Evolutionary conservation across 2,113 vertebrate genomes (phyloP).

Genomic region (Podilymbus podiceps): DNA sequence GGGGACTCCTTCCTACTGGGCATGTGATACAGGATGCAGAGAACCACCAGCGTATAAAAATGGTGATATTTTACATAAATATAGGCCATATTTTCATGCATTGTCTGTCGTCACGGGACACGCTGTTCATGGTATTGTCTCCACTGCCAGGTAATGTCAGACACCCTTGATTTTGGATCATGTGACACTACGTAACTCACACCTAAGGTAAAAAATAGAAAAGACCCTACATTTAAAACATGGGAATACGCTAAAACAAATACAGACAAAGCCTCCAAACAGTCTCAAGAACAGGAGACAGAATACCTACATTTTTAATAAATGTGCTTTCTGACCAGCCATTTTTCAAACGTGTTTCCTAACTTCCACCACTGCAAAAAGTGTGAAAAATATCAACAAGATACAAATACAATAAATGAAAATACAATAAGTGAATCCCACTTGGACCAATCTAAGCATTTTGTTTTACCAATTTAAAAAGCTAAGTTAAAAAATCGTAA

Average conservation of each 20-base stretch:
- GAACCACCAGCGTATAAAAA: neutral
- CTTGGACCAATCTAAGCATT: neutral
- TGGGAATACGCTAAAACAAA: neutral
- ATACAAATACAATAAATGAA: neutral
- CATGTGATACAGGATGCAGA: fast-evolving
- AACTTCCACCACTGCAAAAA: neutral
- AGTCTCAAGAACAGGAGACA: neutral
- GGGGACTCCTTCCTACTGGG: neutral
- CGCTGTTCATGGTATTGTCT: neutral
- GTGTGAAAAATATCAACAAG: neutral
- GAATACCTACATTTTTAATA: neutral
- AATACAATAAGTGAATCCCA: neutral
- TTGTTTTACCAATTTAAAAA: neutral
- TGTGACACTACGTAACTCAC: neutral
- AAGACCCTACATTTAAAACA: neutral
- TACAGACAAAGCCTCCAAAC: neutral
- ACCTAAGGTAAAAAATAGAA: neutral
- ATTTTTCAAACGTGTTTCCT: neutral
- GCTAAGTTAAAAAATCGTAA: neutral
- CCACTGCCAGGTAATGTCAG: neutral
- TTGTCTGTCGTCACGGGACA: neutral
- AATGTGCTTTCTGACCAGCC: neutral
- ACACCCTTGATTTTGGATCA: neutral
- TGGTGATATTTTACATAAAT: neutral
- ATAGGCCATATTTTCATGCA: neutral